phyloP scores from a whole-genome alignment of 1,140 invertebrate species.

The Drosophila nigromelanica region DNA sequence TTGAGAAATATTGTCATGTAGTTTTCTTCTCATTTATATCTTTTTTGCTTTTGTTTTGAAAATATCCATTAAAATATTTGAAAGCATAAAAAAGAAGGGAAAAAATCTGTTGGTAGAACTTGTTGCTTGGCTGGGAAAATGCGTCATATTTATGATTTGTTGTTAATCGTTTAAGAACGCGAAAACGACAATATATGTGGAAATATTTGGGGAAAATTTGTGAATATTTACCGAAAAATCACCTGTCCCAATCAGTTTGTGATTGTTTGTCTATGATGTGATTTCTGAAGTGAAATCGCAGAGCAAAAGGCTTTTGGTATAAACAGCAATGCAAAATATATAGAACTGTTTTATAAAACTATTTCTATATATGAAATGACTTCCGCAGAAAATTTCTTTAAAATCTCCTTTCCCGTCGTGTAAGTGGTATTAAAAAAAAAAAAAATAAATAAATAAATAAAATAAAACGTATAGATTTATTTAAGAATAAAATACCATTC shows the following conservation, averaged over 20 bases:
- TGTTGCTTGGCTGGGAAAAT: constrained; percentile 20
- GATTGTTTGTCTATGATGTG: too few relatives aligned
- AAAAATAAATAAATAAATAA: too few relatives aligned
- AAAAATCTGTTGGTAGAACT: constrained; percentile 23
- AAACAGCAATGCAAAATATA: constrained; percentile 1
- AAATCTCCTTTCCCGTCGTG: too few relatives aligned
- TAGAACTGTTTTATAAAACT: neutral
- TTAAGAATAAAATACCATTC: too few relatives aligned
- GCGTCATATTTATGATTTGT: constrained; percentile 41
- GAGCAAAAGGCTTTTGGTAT: constrained; percentile 3
- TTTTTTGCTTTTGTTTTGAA: constrained; percentile 51
- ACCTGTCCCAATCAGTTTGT: constrained; percentile 68
- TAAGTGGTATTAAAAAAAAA: too few relatives aligned
- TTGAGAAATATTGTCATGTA: constrained; percentile 62
- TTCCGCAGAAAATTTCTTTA: too few relatives aligned
- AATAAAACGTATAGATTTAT: too few relatives aligned
- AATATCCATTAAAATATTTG: constrained; percentile 65
- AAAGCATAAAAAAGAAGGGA: neutral
- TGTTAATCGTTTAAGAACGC: constrained; percentile 42
- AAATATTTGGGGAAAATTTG: constrained; percentile 36
- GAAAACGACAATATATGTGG: constrained; percentile 8
- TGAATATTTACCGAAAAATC: constrained; percentile 37
- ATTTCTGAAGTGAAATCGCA: neutral
- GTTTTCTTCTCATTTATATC: constrained; percentile 20
- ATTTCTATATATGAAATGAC: too few relatives aligned